These are phyloP conservation scores for Saccopteryx bilineata DNA, from an alignment of 2,113 vertebrate species.

Conservation along the genomic window DNA sequence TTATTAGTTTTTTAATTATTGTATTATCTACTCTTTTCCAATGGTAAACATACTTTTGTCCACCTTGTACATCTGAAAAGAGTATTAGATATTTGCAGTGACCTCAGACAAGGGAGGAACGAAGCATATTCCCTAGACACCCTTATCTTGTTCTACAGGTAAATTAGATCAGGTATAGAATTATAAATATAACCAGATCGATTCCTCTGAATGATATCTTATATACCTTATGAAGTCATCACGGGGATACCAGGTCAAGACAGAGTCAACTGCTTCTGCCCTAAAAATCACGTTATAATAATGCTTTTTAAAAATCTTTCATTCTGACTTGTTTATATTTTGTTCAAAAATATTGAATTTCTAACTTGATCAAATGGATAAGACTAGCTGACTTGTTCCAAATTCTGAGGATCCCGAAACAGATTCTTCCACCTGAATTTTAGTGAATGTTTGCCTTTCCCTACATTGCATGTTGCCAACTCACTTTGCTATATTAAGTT, in stretches of 20 bases:
- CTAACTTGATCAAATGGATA: neutral
- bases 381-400: neutral
- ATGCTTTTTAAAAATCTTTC: neutral
- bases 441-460: neutral
- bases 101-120: neutral
- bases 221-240: neutral
- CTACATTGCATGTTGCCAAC: neutral
- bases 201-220: neutral
- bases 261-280: neutral
- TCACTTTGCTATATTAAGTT: neutral
- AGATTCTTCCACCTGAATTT: neutral
- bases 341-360: neutral
- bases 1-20: neutral
- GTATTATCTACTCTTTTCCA: neutral
- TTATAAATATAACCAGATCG: neutral
- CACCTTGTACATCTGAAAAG: neutral
- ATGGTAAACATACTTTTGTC: neutral
- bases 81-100: neutral
- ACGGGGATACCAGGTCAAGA: neutral
- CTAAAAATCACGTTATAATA: neutral
- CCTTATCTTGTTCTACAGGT: neutral
- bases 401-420: constrained; percentile 10
- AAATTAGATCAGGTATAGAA: neutral
- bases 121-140: neutral
- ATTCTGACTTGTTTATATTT: neutral